Evolutionary conservation across 2,113 vertebrate species (phyloP).

Genomic region (Mormyrus iriodes): DNA sequence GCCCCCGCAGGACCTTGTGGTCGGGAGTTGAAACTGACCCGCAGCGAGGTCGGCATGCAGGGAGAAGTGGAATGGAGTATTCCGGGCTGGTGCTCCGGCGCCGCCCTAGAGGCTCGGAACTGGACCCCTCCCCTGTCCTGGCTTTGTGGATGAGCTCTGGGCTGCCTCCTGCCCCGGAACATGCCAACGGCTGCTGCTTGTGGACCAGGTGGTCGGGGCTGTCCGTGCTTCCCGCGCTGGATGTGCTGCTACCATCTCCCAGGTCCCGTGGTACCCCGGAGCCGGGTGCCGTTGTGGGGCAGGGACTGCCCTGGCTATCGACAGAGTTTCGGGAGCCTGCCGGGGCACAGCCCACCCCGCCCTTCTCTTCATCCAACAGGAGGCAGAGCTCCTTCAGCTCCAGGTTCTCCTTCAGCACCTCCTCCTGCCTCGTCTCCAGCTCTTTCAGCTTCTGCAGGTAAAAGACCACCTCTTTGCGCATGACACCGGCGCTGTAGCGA

Average conservation of each 20-base stretch:
- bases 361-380: slow-evolving; percentile 85
- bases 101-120: slow-evolving; percentile 66
- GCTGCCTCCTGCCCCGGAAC: slow-evolving; percentile 63
- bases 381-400: slow-evolving; percentile 91
- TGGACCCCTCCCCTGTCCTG: slow-evolving; percentile 59
- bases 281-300: slow-evolving; percentile 58
- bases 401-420: slow-evolving; percentile 86
- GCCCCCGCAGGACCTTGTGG: slow-evolving; percentile 65
- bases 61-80: slow-evolving; percentile 60
- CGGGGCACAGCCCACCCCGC: slow-evolving; percentile 34
- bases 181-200: slow-evolving; percentile 68
- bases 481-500: slow-evolving; percentile 79
- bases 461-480: slow-evolving; percentile 88
- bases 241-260: slow-evolving; percentile 89
- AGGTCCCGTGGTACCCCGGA: slow-evolving; percentile 74
- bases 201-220: slow-evolving; percentile 81
- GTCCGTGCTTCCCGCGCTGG: slow-evolving; percentile 84
- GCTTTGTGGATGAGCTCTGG: slow-evolving; percentile 69
- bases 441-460: slow-evolving; percentile 92
- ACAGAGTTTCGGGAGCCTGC: slow-evolving; percentile 79
- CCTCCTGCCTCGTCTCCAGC: slow-evolving; percentile 81
- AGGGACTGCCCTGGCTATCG: slow-evolving; percentile 83
- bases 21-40: slow-evolving; percentile 67
- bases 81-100: slow-evolving; percentile 79
- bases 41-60: slow-evolving; percentile 52